A percentile compares a stretch with the other conserved stretches of the same genome.
Evolutionary conservation across 2,888 invertebrate species (phyloP).

Genomic region (Eilema depressum): DNA sequence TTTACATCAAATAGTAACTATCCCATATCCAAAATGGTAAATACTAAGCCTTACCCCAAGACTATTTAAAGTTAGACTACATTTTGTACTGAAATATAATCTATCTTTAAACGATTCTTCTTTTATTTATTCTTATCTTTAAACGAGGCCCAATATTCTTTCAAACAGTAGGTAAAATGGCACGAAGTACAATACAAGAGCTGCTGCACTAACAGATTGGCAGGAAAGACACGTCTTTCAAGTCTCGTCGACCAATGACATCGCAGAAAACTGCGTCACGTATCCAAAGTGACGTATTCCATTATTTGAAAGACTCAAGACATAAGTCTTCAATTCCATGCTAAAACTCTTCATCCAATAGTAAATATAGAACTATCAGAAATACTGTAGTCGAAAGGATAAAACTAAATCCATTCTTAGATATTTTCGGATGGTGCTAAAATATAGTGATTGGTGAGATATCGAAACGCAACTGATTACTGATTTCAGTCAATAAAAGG

Average conservation of each 20-base stretch:
- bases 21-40: slow-evolving; percentile 70
- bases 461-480: background rate
- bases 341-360: background rate
- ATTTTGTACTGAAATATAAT: slow-evolving; percentile 32
- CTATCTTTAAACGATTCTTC: slow-evolving; percentile 34
- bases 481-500: background rate
- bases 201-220: background rate
- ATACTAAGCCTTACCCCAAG: slow-evolving; percentile 58
- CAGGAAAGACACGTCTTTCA: no score
- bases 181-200: background rate
- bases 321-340: no score
- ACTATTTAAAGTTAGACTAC: slow-evolving; percentile 36
- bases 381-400: background rate
- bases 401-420: no score
- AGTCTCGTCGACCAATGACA: no score
- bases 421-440: background rate
- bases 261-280: no score
- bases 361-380: background rate
- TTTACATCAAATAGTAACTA: slow-evolving; percentile 80
- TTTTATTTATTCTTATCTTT: no score
- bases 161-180: background rate
- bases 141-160: slow-evolving; percentile 34
- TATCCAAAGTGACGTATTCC: no score
- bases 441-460: background rate
- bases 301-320: no score